phyloP scores from a whole-genome alignment of 2,113 vertebrate genomes.

The Sula dactylatra region DNA sequence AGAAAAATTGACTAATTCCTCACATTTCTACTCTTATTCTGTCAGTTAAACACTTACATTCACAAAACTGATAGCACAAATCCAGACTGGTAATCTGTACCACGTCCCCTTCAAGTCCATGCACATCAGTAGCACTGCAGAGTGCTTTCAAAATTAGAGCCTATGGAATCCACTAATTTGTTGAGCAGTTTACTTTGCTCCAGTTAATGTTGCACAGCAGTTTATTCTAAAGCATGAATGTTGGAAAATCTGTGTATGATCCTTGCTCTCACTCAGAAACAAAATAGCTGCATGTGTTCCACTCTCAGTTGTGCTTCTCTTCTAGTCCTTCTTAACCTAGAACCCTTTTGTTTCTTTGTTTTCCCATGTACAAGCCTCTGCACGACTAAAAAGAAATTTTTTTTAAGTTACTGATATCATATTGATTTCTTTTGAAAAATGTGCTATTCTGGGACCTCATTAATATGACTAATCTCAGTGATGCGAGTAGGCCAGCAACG shows the following conservation, averaged over 20 bases:
- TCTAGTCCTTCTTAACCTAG: background rate
- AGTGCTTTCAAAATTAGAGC: background rate
- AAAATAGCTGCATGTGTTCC: background rate
- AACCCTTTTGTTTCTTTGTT: background rate
- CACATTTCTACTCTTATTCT: background rate
- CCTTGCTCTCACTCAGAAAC: background rate
- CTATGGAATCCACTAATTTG: background rate
- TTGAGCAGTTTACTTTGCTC: background rate
- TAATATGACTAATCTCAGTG: background rate
- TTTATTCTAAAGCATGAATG: background rate
- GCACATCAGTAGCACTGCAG: background rate
- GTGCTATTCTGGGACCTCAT: background rate
- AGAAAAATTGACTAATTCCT: background rate
- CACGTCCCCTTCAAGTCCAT: background rate
- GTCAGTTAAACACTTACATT: background rate
- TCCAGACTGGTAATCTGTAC: background rate
- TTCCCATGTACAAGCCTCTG: background rate
- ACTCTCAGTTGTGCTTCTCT: background rate
- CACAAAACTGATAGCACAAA: background rate
- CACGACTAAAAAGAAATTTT: background rate
- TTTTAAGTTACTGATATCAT: background rate
- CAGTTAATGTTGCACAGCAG: background rate
- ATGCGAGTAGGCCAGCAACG: background rate
- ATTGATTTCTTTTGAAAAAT: background rate
- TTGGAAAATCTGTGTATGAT: background rate